These are phyloP conservation scores for Agrochola macilenta DNA, from an alignment of 2,888 invertebrate genomes.

Conservation along the genomic window DNA sequence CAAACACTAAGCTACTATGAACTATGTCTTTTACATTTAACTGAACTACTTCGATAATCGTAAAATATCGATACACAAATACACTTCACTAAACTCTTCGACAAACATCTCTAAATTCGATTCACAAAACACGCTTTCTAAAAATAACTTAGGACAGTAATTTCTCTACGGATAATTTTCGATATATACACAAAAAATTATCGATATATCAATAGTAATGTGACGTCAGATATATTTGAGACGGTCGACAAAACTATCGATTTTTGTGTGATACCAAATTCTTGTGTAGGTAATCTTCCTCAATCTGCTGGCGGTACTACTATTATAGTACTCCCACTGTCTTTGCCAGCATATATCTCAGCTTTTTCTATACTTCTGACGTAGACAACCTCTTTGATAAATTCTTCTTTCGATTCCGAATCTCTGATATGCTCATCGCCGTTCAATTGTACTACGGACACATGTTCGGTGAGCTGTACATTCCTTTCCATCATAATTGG, in stretches of 20 bases:
- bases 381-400: constrained; percentile 82
- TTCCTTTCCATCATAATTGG: constrained; percentile 75
- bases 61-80: constrained; percentile 41
- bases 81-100: constrained; percentile 45
- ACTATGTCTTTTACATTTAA: constrained; percentile 52
- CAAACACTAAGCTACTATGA: constrained; percentile 22
- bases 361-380: constrained; percentile 82
- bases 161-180: constrained; percentile 23
- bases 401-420: constrained; percentile 73
- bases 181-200: constrained; percentile 43
- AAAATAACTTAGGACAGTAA: constrained; percentile 36
- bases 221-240: constrained; percentile 16
- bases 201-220: constrained; percentile 47
- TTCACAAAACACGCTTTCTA: constrained; percentile 41
- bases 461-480: constrained; percentile 80
- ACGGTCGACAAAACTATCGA: constrained; percentile 43
- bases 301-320: constrained; percentile 87
- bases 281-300: constrained; percentile 57
- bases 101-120: constrained; percentile 35
- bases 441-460: constrained; percentile 85
- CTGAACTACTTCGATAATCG: constrained; percentile 39
- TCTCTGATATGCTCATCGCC: constrained; percentile 81
- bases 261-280: constrained; percentile 27
- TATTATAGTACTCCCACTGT: constrained; percentile 87
- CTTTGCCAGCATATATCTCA: constrained; percentile 81